Percentiles rank a stretch among this genome's conserved stretches.
phyloP scores from a whole-genome alignment of 2,797 vertebrate genomes.

The Aotus griseimembra region DNA sequence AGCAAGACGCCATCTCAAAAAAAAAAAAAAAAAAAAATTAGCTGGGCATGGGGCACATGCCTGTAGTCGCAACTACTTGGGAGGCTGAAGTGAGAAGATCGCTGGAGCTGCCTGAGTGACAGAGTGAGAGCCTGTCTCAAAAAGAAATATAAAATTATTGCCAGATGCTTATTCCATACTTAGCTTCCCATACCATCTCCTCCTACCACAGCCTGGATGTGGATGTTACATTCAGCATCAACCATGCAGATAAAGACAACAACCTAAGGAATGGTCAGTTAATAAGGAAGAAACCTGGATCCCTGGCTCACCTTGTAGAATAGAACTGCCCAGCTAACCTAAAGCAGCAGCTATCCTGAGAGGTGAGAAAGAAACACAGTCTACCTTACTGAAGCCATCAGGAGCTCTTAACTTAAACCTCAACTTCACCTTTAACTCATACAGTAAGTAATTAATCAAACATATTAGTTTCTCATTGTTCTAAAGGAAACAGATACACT shows the following conservation, averaged over 20 bases:
- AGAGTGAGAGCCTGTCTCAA: no score
- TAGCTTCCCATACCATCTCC: neutral
- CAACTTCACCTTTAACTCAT: neutral
- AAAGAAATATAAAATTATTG: neutral
- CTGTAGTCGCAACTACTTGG: no score
- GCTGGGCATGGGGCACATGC: no score
- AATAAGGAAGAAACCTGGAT: neutral
- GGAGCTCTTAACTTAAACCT: neutral
- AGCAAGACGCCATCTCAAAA: no score
- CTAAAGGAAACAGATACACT: conserved; percentile 77
- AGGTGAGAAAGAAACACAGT: neutral
- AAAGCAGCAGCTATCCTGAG: neutral
- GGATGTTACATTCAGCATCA: neutral
- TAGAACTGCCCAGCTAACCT: neutral
- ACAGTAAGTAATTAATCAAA: neutral
- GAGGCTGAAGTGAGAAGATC: no score
- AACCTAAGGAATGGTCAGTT: neutral
- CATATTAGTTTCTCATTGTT: neutral
- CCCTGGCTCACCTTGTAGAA: neutral
- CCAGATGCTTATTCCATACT: neutral
- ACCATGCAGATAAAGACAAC: neutral
- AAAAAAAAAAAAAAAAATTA: no score
- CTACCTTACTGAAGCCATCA: neutral
- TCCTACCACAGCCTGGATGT: neutral
- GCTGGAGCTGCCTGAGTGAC: no score